Evolutionary conservation across 2,888 invertebrate species (phyloP).

Genomic region (Criorhina ranunculi): DNA sequence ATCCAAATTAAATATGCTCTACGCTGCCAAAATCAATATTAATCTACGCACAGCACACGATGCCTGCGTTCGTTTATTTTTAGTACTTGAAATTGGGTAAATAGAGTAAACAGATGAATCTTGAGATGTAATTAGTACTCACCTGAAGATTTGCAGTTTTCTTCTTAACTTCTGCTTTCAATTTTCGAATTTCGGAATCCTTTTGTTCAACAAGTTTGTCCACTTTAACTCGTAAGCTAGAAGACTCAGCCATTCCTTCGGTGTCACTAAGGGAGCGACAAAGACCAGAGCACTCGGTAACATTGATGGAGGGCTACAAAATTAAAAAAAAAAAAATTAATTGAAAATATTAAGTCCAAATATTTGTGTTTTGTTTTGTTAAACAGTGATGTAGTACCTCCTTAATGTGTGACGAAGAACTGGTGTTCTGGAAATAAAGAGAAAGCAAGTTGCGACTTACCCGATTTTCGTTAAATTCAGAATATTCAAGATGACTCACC

Average conservation of each 20-base stretch:
- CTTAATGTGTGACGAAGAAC: slow-evolving; percentile 54
- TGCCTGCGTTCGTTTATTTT: neutral
- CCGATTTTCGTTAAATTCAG: neutral
- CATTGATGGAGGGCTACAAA: slow-evolving; percentile 29
- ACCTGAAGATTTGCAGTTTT: slow-evolving; percentile 83
- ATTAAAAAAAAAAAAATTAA: neutral
- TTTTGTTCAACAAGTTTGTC: slow-evolving; percentile 84
- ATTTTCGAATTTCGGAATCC: slow-evolving; percentile 86
- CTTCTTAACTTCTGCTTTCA: slow-evolving; percentile 84
- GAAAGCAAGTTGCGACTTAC: neutral
- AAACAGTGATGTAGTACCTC: slow-evolving; percentile 23
- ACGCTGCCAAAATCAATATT: slow-evolving; percentile 44
- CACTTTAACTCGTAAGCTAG: slow-evolving; percentile 82
- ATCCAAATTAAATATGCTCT: slow-evolving; percentile 9
- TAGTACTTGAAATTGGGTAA: slow-evolving; percentile 13
- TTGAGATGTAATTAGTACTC: slow-evolving; percentile 38
- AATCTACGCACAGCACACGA: slow-evolving; percentile 3
- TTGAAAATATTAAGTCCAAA: too few relatives aligned
- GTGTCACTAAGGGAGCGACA: slow-evolving; percentile 80
- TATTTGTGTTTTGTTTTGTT: neutral
- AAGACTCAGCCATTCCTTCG: slow-evolving; percentile 77
- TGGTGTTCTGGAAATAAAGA: slow-evolving; percentile 27
- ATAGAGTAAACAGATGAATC: slow-evolving; percentile 23
- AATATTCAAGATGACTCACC: slow-evolving; percentile 19
- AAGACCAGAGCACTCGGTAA: slow-evolving; percentile 75